A percentile compares a stretch with the other conserved stretches of the same genome.
phyloP scores from a whole-genome alignment of 2,113 vertebrate genomes.

The Phocoena phocoena region DNA sequence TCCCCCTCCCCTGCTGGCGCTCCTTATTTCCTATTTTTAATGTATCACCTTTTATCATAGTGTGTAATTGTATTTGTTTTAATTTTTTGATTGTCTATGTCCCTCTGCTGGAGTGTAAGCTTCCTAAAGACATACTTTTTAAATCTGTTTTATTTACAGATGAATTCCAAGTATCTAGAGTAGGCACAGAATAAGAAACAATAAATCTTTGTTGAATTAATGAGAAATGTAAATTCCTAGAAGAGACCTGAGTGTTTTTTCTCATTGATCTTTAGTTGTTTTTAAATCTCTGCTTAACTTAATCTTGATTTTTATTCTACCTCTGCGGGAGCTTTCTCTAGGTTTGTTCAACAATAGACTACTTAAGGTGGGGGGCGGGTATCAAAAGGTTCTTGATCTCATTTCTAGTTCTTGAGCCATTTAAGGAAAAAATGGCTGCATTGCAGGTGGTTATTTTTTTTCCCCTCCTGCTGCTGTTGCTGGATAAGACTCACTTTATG shows the following conservation, averaged over 20 bases:
- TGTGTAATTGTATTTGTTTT: not conserved
- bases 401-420: not conserved
- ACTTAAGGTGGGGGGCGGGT: no score
- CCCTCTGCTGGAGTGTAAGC: not conserved
- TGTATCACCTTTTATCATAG: no score
- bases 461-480: accelerated
- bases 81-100: not conserved
- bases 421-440: not conserved
- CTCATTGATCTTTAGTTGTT: not conserved
- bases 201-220: slow-evolving; percentile 24
- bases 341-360: not conserved
- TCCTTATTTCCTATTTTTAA: not conserved
- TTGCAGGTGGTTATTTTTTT: not conserved
- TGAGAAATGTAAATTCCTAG: not conserved
- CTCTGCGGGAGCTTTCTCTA: not conserved
- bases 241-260: not conserved
- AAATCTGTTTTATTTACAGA: not conserved
- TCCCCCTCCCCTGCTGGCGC: not conserved
- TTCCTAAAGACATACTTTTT: not conserved
- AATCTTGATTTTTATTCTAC: not conserved
- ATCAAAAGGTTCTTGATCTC: not conserved
- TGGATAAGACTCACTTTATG: not conserved
- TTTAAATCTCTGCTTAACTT: slow-evolving; percentile 6
- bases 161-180: not conserved
- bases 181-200: not conserved